Evolutionary conservation across 2,113 vertebrate genomes (phyloP), one percentile per base, ranked within the genome.

Genomic region (Sorex araneus): DNA sequence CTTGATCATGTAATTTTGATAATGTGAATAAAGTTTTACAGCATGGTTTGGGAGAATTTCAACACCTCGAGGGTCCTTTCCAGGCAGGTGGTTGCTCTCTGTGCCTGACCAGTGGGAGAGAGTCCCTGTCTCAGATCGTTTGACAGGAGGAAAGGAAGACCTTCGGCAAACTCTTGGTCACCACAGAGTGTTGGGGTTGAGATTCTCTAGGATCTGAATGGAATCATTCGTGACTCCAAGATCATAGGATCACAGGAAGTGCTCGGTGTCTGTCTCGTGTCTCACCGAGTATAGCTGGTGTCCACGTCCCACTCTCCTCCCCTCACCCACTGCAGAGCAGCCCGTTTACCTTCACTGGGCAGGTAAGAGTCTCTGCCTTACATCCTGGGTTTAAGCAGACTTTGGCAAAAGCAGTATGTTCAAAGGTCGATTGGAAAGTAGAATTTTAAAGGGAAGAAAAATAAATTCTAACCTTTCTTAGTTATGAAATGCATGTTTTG

Each of bases 191-290:
- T 92, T 71, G 71, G 73, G 45, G 6, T 84, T 2, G 13, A 54
- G 87, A 40, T 40, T 79, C 91, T 85, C 75, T 25, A 60, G 45
- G 28, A 67, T 73, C 67, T 67, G n/a, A 74, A 23, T 82, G 77
- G 94, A 89, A 86, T 67, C 34, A 89, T 71, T 30, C 71, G 28
- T 79, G 94, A 84, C 60, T 86, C 30, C 83, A 74, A 25, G 77
- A 70, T 47, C 74, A 80, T 30, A 25, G 67, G 77, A 70, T 47
- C 74, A 80, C n/a, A 25, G 67, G 50, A 88, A 66, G 7, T 75
- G 57, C 13, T 50, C 3, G 2, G 67, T 40, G 36, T 70, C 63
- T 78, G 40, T 81, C 34, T 47, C 71, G 57, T 82, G 70, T 81
- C n/a, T 91, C 81, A 83, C 16, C 70, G 81, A 71, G 13, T 25